phyloP scores from a whole-genome alignment of 2,888 invertebrate species.

The Tethea ocularis region DNA sequence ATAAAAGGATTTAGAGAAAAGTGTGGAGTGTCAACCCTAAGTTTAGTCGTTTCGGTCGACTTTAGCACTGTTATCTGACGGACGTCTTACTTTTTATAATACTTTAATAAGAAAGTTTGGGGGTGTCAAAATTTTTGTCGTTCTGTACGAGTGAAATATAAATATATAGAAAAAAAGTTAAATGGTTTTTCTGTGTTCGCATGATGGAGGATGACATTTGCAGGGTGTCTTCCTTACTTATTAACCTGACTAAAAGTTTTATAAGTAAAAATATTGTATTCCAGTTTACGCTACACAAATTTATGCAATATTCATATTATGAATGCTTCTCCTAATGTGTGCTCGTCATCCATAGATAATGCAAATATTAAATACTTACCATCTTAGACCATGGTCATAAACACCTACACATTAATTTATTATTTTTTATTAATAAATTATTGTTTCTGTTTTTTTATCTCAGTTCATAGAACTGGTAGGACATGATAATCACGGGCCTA shows the following conservation, averaged over 20 bases:
- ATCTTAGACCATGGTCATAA: no score
- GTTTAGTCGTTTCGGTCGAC: slow-evolving; percentile 16
- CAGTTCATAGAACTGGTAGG: no score
- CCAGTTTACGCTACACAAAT: neutral
- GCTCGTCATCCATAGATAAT: no score
- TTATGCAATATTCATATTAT: neutral
- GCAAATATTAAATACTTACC: no score
- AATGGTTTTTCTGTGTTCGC: slow-evolving; percentile 49
- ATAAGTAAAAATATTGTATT: neutral
- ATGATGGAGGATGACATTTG: slow-evolving; percentile 32
- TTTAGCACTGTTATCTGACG: slow-evolving; percentile 40
- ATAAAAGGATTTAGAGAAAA: neutral
- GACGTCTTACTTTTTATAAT: slow-evolving; percentile 57
- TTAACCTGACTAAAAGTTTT: slow-evolving; percentile 26
- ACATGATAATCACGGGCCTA: no score
- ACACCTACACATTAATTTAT: no score
- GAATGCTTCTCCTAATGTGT: no score
- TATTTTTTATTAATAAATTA: no score
- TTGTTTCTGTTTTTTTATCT: no score
- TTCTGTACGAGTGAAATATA: slow-evolving; percentile 25
- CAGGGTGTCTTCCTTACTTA: slow-evolving; percentile 18
- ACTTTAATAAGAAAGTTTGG: slow-evolving; percentile 69
- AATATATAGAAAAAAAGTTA: slow-evolving; percentile 49
- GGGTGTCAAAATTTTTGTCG: slow-evolving; percentile 46
- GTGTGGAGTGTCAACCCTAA: slow-evolving; percentile 21